These are phyloP conservation scores for Antheraea mylitta DNA, from an alignment of 1,140 invertebrate genomes.

Conservation along the genomic window DNA sequence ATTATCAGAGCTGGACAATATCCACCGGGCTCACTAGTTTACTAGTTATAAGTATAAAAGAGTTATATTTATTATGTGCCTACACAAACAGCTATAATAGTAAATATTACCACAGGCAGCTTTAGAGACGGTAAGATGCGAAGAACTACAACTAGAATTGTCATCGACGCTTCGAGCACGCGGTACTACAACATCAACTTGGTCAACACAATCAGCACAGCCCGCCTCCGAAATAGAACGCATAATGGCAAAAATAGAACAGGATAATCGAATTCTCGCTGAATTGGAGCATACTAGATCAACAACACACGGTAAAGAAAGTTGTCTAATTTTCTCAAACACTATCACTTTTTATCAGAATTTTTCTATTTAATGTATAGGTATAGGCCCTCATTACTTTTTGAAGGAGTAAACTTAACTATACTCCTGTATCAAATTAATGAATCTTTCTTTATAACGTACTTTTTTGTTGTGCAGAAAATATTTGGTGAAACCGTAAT, in stretches of 20 bases:
- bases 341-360: not conserved
- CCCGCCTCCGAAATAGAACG: constrained; percentile 92
- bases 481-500: too few species aligned
- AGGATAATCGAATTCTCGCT: constrained; percentile 91
- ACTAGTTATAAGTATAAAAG: too few species aligned
- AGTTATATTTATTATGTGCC: too few species aligned
- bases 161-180: constrained; percentile 80
- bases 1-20: too few species aligned
- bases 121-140: constrained; percentile 92
- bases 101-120: constrained; percentile 78
- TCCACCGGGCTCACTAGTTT: too few species aligned
- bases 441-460: too few species aligned
- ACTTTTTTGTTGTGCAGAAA: too few species aligned
- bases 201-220: constrained; percentile 76
- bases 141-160: constrained; percentile 92
- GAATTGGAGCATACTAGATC: constrained; percentile 91
- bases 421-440: too few species aligned
- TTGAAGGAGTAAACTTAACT: too few species aligned
- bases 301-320: constrained; percentile 72
- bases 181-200: constrained; percentile 56
- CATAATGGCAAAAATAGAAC: constrained; percentile 97
- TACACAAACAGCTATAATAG: too few species aligned
- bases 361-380: too few species aligned
- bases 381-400: too few species aligned
- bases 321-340: not conserved